Percentiles rank a stretch among this genome's conserved stretches.
These are phyloP conservation scores for Cynopterus sphinx DNA, from an alignment of 2,797 vertebrate genomes.

Conservation along the genomic window DNA sequence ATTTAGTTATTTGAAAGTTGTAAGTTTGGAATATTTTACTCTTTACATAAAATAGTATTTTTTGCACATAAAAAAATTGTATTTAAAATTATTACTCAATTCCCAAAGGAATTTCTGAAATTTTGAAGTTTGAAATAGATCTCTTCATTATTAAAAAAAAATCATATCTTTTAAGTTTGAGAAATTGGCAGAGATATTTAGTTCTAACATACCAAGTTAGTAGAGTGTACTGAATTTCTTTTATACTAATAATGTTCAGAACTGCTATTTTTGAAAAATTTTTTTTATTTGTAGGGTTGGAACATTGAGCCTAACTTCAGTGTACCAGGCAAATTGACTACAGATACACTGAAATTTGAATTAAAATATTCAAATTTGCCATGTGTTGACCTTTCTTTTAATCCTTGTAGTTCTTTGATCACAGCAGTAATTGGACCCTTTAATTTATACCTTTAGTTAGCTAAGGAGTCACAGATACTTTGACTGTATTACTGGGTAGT, in stretches of 20 bases:
- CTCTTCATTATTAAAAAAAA: neutral
- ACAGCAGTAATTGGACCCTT: neutral
- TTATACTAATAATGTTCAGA: neutral
- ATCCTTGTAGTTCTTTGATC: neutral
- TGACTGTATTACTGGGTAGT: neutral
- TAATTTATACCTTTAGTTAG: neutral
- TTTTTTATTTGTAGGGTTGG: neutral
- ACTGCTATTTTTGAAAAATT: neutral
- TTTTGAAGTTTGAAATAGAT: constrained; percentile 50
- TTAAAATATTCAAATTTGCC: constrained; percentile 5
- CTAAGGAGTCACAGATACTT: constrained; percentile 19
- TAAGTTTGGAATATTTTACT: constrained; percentile 30
- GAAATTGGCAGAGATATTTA: neutral
- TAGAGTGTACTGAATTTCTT: neutral
- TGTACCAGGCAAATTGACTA: neutral
- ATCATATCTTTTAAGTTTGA: neutral
- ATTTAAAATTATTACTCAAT: neutral
- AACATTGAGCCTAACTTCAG: neutral
- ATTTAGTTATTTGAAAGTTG: constrained; percentile 41
- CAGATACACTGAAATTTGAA: neutral
- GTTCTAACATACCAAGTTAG: neutral
- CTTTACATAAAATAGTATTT: neutral
- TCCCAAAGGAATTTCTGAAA: neutral
- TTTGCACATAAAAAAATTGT: constrained; percentile 3
- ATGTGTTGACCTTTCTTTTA: constrained; percentile 6